phyloP scores from a whole-genome alignment of 2,797 vertebrate species.

The Pipistrellus kuhlii region DNA sequence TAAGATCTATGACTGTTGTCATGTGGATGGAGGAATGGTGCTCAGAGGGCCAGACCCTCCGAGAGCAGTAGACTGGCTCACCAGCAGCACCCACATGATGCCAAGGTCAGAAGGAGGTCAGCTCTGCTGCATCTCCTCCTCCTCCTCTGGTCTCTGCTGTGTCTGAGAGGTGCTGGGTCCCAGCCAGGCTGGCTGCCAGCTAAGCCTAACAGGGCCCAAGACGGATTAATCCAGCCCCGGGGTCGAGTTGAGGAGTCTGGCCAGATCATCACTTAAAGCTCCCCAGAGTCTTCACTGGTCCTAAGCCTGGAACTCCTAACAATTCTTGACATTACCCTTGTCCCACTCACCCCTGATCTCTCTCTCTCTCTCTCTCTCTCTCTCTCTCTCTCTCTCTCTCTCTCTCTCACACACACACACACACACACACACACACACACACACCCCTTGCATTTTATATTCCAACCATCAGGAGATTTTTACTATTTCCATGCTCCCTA shows the following conservation, averaged over 20 bases:
- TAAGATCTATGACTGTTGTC: background rate
- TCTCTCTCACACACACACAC: background rate
- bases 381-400: no score
- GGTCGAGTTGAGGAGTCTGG: constrained; percentile 36
- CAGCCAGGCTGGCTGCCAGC: background rate
- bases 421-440: background rate
- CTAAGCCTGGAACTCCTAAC: background rate
- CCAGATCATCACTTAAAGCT: constrained; percentile 51
- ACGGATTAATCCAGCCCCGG: background rate
- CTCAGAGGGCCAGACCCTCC: background rate
- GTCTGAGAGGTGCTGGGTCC: background rate
- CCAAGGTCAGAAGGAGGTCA: background rate
- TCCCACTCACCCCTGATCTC: background rate
- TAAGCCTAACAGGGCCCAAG: background rate
- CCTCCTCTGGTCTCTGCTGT: background rate
- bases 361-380: no score
- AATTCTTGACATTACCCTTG: background rate
- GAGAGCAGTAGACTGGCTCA: background rate
- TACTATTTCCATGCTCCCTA: background rate
- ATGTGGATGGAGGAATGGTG: background rate
- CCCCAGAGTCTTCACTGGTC: constrained; percentile 12
- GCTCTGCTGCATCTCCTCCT: background rate
- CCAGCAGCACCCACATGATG: background rate
- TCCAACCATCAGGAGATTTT: background rate
- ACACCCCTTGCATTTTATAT: background rate